These are phyloP conservation scores for Spinus olivaceus DNA, from an alignment of 2,797 vertebrate species.

Conservation along the genomic window DNA sequence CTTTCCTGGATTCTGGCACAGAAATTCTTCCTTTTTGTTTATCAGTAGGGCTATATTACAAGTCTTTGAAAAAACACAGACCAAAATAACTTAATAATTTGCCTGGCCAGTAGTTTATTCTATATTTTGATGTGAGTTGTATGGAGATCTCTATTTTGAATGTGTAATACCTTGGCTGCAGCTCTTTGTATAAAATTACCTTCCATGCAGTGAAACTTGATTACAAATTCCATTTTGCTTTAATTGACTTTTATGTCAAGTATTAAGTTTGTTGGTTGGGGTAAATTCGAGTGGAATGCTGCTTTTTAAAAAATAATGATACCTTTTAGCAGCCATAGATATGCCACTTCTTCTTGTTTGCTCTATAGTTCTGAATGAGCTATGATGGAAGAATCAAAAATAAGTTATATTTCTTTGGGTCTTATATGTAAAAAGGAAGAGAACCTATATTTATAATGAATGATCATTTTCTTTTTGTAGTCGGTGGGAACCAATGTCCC, in stretches of 20 bases:
- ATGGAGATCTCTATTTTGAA: background rate
- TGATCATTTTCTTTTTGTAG: background rate
- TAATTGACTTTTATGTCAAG: background rate
- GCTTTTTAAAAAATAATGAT: background rate
- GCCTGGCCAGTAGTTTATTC: background rate
- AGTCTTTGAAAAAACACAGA: background rate
- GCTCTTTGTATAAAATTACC: background rate
- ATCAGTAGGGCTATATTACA: background rate
- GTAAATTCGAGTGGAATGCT: background rate
- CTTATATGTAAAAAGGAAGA: background rate
- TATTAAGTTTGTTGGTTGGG: background rate
- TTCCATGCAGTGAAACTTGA: background rate
- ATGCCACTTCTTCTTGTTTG: background rate
- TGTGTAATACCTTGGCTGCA: background rate
- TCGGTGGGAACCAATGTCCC: background rate
- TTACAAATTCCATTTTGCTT: background rate
- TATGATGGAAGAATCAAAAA: background rate
- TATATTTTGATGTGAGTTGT: background rate
- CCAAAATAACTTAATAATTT: background rate
- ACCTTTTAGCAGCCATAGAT: background rate
- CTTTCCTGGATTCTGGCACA: background rate
- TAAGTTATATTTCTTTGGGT: background rate
- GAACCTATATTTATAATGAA: background rate
- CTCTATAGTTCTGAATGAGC: background rate
- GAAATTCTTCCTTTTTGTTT: background rate